These are phyloP conservation scores for Amphipoea oculea DNA, from an alignment of 2,888 invertebrate species.

Conservation along the genomic window DNA sequence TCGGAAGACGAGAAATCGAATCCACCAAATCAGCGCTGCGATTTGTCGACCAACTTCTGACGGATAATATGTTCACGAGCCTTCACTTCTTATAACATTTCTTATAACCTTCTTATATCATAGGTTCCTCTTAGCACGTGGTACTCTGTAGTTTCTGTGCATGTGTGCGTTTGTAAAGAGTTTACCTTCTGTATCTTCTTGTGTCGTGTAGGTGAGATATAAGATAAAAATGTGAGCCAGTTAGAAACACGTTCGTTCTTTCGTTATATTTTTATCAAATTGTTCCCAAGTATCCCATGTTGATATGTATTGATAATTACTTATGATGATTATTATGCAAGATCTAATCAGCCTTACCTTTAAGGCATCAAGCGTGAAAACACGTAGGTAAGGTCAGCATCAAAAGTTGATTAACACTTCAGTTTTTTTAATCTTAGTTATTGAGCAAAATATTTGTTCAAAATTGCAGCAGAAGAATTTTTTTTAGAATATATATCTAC, in stretches of 20 bases:
- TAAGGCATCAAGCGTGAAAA: not conserved
- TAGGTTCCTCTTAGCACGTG: not conserved
- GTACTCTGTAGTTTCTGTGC: not conserved
- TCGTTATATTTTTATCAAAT: not conserved
- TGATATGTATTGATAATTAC: no score
- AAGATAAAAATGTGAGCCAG: conserved; percentile 3
- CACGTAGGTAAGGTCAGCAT: no score
- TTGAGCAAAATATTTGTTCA: no score
- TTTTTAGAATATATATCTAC: no score
- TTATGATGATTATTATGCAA: not conserved
- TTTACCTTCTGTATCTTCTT: conserved; percentile 12
- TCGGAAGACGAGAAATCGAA: no score
- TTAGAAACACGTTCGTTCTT: conserved; percentile 19
- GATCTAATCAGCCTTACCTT: not conserved
- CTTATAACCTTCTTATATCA: not conserved
- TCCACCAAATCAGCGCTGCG: no score
- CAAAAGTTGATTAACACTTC: no score
- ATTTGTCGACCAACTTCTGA: no score
- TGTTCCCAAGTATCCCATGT: not conserved
- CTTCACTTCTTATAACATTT: no score
- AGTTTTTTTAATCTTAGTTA: no score
- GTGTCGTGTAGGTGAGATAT: not conserved
- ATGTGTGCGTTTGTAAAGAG: not conserved
- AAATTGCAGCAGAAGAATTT: no score
- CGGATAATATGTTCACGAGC: no score